A percentile compares a stretch with the other conserved stretches of the same genome.
These are phyloP conservation scores for Myotis vivesi DNA, from an alignment of 2,797 vertebrate genomes.

Conservation along the genomic window DNA sequence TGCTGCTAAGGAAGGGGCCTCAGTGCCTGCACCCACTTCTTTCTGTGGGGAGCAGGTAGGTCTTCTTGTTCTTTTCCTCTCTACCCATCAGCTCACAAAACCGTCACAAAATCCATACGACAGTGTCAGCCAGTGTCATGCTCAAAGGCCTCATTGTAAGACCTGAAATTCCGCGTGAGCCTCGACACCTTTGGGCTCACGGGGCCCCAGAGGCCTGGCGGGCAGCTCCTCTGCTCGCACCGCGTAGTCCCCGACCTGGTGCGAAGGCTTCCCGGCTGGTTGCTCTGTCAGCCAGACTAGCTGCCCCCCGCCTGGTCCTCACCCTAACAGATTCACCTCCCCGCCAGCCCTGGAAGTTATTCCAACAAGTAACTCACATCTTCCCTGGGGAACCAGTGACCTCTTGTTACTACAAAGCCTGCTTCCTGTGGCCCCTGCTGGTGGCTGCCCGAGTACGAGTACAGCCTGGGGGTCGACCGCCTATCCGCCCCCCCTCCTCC, in stretches of 20 bases:
- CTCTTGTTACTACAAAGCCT: not conserved
- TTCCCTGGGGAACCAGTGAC: not conserved
- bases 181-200: not conserved
- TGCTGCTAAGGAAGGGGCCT: not conserved
- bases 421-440: too few species aligned
- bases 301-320: not conserved
- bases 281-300: not conserved
- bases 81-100: not conserved
- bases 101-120: not conserved
- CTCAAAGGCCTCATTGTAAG: not conserved
- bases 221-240: not conserved
- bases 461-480: not conserved
- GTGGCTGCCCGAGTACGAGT: not conserved
- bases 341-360: not conserved
- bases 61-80: not conserved
- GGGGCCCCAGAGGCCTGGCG: not conserved
- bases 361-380: not conserved
- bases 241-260: too few species aligned
- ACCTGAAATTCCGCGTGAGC: not conserved
- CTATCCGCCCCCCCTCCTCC: too few species aligned
- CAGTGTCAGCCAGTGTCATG: fast-evolving
- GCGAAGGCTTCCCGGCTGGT: not conserved
- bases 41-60: not conserved
- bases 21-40: not conserved
- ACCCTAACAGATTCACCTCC: not conserved